Percentiles rank a stretch among this genome's conserved stretches.
Evolutionary conservation across 2,797 vertebrate species (phyloP).

Genomic region (Anguilla pacifica): DNA sequence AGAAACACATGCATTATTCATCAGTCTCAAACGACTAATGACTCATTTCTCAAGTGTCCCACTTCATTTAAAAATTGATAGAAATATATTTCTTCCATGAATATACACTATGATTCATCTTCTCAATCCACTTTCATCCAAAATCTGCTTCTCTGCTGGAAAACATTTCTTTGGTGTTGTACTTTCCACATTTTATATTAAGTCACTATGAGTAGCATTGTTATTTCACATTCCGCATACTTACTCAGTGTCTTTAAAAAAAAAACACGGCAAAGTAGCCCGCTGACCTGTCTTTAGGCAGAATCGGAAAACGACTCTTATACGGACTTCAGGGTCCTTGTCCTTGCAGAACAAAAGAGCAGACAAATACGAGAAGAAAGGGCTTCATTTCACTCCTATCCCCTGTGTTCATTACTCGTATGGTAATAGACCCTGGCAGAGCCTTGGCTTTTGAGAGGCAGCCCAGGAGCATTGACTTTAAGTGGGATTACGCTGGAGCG

Average conservation of each 20-base stretch:
- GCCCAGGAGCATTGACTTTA: slow-evolving; percentile 58
- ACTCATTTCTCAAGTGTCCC: slow-evolving; percentile 6
- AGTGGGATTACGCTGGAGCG: slow-evolving; percentile 58
- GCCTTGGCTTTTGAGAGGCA: slow-evolving; percentile 53
- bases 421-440: slow-evolving; percentile 46
- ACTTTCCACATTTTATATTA: background rate
- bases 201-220: background rate
- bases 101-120: background rate
- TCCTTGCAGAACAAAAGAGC: slow-evolving; percentile 53
- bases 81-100: background rate
- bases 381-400: slow-evolving; percentile 47
- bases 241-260: background rate
- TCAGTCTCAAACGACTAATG: background rate
- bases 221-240: background rate
- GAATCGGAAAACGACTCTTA: slow-evolving; percentile 18
- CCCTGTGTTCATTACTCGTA: slow-evolving; percentile 39
- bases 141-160: background rate
- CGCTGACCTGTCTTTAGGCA: background rate
- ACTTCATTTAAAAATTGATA: background rate
- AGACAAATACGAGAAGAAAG: slow-evolving; percentile 37
- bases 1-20: slow-evolving; percentile 18
- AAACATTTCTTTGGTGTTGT: background rate
- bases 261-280: slow-evolving; percentile 20
- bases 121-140: background rate
- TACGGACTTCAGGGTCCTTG: slow-evolving; percentile 32